Percentiles rank a stretch among this genome's conserved stretches.
Conservation (phyloP, 2,888 invertebrate species). For the Falcaria lacertinaria region DNA sequence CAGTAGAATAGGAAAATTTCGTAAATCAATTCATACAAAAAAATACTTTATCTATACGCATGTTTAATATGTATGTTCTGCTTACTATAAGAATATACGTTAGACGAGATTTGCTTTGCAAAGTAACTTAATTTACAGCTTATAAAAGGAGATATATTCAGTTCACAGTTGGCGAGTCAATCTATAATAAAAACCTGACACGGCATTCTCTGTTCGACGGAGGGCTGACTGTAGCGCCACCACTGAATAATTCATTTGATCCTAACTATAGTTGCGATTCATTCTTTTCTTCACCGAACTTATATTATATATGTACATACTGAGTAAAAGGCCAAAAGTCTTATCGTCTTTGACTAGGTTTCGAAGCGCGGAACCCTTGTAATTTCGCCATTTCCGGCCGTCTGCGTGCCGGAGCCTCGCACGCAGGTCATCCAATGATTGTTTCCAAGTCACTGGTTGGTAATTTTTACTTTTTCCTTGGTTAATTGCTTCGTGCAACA, state of each 20-base stretch:
- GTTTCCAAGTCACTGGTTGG: neutral
- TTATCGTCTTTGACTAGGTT: neutral
- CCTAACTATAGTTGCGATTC: conserved; percentile 44
- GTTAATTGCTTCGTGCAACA: too few species aligned
- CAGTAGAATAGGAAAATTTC: too few species aligned
- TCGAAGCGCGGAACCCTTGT: neutral
- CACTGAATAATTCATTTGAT: conserved; percentile 52
- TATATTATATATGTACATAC: conserved; percentile 15
- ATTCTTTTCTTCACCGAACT: conserved; percentile 44
- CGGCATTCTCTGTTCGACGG: conserved; percentile 31
- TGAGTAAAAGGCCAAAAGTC: conserved; percentile 1
- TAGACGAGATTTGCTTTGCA: too few species aligned
- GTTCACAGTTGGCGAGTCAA: conserved; percentile 28
- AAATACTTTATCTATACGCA: too few species aligned
- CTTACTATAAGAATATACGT: too few species aligned
- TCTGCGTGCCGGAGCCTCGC: neutral
- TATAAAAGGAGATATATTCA: conserved; percentile 8
- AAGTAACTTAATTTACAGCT: neutral
- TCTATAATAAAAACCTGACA: conserved; percentile 45
- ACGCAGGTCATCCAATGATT: neutral
- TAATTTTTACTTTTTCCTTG: conserved; percentile 23
- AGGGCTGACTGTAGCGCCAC: conserved; percentile 20
- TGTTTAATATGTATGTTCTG: too few species aligned
- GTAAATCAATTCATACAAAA: too few species aligned
- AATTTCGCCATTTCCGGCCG: neutral